phyloP scores from a whole-genome alignment of 2,113 vertebrate species.

The Echinops telfairi region DNA sequence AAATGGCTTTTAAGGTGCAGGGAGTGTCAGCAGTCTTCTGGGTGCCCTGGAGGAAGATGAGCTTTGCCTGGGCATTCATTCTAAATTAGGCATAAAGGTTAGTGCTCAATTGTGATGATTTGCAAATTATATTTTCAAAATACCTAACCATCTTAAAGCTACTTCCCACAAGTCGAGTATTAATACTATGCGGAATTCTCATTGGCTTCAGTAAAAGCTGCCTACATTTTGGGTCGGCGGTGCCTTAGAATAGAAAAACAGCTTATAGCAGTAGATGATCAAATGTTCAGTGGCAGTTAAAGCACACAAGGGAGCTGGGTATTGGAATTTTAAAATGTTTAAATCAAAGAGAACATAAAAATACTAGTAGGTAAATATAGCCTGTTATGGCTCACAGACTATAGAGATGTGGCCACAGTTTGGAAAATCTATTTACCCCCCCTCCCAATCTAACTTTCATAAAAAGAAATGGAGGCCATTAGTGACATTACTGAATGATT shows the following conservation, averaged over 20 bases:
- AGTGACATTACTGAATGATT: conserved; percentile 26
- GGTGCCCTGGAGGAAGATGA: conserved; percentile 64
- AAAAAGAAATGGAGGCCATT: conserved; percentile 1
- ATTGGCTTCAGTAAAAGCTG: conserved; percentile 48
- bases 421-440: conserved; percentile 6
- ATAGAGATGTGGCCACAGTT: not conserved
- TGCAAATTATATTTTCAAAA: conserved; percentile 74
- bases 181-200: conserved; percentile 41
- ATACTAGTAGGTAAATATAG: conserved; percentile 43
- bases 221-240: not conserved
- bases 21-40: conserved; percentile 60
- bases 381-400: not conserved
- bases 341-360: conserved; percentile 61
- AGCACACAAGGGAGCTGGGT: not conserved
- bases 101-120: conserved; percentile 43
- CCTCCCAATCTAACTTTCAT: not conserved
- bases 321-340: conserved; percentile 56
- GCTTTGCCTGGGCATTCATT: conserved; percentile 64
- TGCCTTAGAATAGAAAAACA: conserved; percentile 35
- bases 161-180: conserved; percentile 46
- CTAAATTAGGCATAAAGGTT: conserved; percentile 74
- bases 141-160: conserved; percentile 37
- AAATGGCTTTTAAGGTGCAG: conserved; percentile 38
- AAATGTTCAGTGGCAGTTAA: conserved; percentile 48
- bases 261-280: conserved; percentile 25